phyloP scores from a whole-genome alignment of 2,113 vertebrate species.

The Sinocyclocheilus anshuiensis region DNA sequence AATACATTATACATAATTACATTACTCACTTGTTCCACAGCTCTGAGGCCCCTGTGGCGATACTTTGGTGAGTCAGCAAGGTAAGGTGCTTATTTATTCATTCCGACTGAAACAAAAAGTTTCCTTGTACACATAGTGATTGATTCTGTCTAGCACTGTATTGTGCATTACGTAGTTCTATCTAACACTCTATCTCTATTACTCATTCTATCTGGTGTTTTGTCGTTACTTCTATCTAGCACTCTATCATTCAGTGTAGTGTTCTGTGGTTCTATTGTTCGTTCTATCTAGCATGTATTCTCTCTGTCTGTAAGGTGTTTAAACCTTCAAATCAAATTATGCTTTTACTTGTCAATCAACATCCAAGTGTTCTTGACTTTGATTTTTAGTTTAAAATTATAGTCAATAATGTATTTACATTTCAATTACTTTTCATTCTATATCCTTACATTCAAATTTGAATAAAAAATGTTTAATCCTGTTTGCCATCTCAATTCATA shows the following conservation, averaged over 20 bases:
- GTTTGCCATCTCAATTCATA: not conserved
- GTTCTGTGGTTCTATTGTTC: not conserved
- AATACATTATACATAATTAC: too few relatives aligned
- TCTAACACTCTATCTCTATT: not conserved
- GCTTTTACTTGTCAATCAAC: not conserved
- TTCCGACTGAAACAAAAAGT: too few relatives aligned
- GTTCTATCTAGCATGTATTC: not conserved
- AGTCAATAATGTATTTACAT: too few relatives aligned
- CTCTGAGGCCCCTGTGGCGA: slow-evolving; percentile 12
- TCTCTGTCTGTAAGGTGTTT: not conserved
- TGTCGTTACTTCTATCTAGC: not conserved
- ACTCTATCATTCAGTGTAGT: not conserved
- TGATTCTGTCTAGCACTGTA: not conserved
- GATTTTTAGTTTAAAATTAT: not conserved
- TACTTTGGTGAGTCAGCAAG: slow-evolving; percentile 42
- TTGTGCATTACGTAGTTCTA: not conserved
- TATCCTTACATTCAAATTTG: not conserved
- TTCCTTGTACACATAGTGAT: not conserved
- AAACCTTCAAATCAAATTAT: not conserved
- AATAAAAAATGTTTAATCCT: not conserved
- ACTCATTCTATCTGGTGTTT: not conserved
- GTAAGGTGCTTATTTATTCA: slow-evolving; percentile 35
- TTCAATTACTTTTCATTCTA: not conserved
- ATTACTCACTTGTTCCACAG: not conserved
- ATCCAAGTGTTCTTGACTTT: not conserved